phyloP scores from a whole-genome alignment of 2,113 vertebrate species.

The Tychaedon coryphoeus region DNA sequence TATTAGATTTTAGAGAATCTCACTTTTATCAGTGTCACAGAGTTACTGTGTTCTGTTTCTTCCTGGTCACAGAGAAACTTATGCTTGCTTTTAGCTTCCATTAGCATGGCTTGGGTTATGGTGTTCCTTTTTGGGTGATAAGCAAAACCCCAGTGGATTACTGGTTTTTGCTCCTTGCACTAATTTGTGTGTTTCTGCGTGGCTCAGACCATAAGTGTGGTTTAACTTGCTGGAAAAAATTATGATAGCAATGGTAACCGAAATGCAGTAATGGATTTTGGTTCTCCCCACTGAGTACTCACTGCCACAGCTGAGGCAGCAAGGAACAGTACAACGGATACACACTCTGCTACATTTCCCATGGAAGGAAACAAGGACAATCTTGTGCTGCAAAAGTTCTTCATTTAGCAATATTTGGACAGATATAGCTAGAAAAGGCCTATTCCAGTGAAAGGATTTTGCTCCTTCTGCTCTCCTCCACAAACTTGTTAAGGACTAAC shows the following conservation, averaged over 20 bases:
- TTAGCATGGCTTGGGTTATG: background rate
- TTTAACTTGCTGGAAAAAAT: background rate
- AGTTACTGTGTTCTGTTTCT: background rate
- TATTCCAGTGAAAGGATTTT: background rate
- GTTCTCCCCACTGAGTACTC: background rate
- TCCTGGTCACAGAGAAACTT: background rate
- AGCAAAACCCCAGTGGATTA: background rate
- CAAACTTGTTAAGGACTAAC: background rate
- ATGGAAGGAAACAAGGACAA: background rate
- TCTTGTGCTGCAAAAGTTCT: background rate
- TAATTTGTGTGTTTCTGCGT: background rate
- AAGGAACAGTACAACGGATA: background rate
- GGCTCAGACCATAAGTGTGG: background rate
- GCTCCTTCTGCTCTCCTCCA: background rate
- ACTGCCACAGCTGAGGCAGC: background rate
- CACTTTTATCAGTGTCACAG: background rate
- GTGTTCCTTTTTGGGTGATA: background rate
- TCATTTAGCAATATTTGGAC: background rate
- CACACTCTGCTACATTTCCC: background rate
- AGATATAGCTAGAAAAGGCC: background rate
- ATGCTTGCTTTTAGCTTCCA: background rate
- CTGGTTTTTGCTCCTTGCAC: background rate
- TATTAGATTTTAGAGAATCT: background rate
- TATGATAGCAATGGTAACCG: rapidly evolving
- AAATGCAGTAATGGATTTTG: background rate